These are phyloP conservation scores for Chrysocyon brachyurus DNA, from an alignment of 2,797 vertebrate genomes.

Conservation along the genomic window DNA sequence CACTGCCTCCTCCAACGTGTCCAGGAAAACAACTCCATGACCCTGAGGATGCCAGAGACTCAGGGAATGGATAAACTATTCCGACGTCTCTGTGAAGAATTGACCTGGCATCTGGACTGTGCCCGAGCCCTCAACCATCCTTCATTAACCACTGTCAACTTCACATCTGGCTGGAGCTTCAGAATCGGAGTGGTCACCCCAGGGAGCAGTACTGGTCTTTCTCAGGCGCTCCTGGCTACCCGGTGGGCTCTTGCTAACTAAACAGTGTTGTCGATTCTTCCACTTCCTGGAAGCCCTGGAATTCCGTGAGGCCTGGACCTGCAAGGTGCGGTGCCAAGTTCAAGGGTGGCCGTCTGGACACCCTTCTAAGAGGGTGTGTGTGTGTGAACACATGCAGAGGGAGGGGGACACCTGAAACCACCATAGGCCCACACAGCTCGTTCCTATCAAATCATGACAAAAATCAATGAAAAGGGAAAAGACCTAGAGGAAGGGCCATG, in stretches of 20 bases:
- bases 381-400: rapidly evolving
- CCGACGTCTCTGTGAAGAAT: conserved; percentile 49
- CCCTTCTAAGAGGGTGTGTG: neutral
- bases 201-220: conserved; percentile 59
- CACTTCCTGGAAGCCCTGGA: neutral
- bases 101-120: conserved; percentile 57
- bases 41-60: conserved; percentile 13
- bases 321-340: neutral
- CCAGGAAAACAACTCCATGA: conserved; percentile 34
- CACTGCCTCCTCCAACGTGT: neutral
- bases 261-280: conserved; percentile 19
- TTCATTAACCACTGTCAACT: conserved; percentile 70
- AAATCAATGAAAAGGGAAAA: neutral
- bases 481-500: neutral
- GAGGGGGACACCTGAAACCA: neutral
- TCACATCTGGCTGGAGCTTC: conserved; percentile 66
- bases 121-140: neutral
- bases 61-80: conserved; percentile 1
- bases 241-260: conserved; percentile 56
- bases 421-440: no score
- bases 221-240: conserved; percentile 39
- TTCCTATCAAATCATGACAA: neutral
- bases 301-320: neutral
- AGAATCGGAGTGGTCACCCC: conserved; percentile 37
- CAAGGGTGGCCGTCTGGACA: neutral